Evolutionary conservation across 1,140 invertebrate genomes (phyloP).

Genomic region (Brachionus calyciflorus): DNA sequence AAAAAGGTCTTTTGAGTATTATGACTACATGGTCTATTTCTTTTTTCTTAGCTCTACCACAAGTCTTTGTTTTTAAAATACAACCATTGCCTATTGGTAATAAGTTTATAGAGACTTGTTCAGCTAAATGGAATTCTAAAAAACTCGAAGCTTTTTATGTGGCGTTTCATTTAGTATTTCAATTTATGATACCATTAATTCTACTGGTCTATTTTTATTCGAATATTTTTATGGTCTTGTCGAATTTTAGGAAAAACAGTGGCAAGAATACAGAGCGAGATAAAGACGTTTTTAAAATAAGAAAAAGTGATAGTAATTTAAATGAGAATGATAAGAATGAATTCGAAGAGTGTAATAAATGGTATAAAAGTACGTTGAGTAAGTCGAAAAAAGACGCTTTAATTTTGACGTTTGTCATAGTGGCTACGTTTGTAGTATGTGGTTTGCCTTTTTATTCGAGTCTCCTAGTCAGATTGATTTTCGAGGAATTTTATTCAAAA

Average conservation of each 20-base stretch:
- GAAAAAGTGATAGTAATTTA: constrained; percentile 30
- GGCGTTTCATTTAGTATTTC: not conserved
- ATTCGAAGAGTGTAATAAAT: not conserved
- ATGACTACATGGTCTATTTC: constrained; percentile 67
- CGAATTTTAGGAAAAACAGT: not conserved
- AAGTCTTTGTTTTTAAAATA: constrained; percentile 64
- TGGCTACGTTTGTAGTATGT: constrained; percentile 69
- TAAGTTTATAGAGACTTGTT: not conserved
- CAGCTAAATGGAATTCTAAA: not conserved
- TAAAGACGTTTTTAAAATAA: not conserved
- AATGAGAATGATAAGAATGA: constrained; percentile 10
- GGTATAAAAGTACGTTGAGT: not conserved
- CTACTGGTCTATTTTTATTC: constrained; percentile 5
- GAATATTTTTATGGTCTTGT: constrained; percentile 19
- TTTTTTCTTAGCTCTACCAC: constrained; percentile 67
- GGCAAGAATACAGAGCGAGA: not conserved
- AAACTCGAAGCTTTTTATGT: constrained; percentile 2
- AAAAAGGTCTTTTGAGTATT: constrained; percentile 59
- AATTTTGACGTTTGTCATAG: constrained; percentile 71
- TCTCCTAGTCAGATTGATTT: not conserved
- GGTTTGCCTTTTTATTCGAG: constrained; percentile 67
- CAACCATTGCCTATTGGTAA: not conserved
- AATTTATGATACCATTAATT: not conserved
- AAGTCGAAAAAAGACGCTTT: constrained; percentile 69
- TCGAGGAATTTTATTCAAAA: not conserved